phyloP scores from a whole-genome alignment of 2,888 invertebrate genomes.

The Tryphoninae sp. region DNA sequence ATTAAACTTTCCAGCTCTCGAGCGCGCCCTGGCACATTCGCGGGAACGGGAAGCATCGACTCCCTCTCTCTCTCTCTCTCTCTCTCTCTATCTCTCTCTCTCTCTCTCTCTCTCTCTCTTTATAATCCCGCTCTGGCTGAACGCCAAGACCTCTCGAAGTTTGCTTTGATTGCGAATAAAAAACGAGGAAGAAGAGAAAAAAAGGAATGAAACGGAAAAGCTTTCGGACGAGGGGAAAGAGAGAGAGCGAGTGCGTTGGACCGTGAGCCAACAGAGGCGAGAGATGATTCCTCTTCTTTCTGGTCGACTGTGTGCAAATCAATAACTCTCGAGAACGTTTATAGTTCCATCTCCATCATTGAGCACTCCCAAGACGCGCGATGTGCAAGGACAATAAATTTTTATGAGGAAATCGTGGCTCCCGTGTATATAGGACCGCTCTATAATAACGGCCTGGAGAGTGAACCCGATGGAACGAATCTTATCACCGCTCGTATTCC shows the following conservation, averaged over 20 bases:
- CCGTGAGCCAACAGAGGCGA: constrained; percentile 39
- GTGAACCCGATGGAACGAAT: background rate
- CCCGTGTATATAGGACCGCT: background rate
- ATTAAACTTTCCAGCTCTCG: constrained; percentile 74
- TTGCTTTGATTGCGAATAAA: constrained; percentile 63
- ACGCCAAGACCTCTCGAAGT: constrained; percentile 73
- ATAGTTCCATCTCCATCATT: constrained; percentile 30
- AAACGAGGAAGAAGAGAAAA: constrained; percentile 19
- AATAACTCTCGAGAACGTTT: constrained; percentile 39
- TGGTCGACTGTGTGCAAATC: constrained; percentile 49
- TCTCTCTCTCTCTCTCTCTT: constrained; percentile 62
- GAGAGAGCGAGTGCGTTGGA: constrained; percentile 27
- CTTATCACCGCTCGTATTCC: background rate
- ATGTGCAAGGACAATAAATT: constrained; percentile 29
- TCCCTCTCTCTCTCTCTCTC: constrained; percentile 55
- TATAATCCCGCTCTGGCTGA: constrained; percentile 74
- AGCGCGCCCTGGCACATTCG: constrained; percentile 56
- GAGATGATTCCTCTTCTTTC: constrained; percentile 34
- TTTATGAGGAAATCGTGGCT: constrained; percentile 2
- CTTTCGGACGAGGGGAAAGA: constrained; percentile 17
- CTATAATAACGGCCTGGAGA: background rate
- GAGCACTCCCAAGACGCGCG: constrained; percentile 4
- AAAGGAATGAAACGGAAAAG: constrained; percentile 11
- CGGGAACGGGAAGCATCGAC: constrained; percentile 52
- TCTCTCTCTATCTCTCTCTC: constrained; percentile 70